Evolutionary conservation across 1,140 invertebrate species (phyloP).

Genomic region (Euwallacea fornicatus): DNA sequence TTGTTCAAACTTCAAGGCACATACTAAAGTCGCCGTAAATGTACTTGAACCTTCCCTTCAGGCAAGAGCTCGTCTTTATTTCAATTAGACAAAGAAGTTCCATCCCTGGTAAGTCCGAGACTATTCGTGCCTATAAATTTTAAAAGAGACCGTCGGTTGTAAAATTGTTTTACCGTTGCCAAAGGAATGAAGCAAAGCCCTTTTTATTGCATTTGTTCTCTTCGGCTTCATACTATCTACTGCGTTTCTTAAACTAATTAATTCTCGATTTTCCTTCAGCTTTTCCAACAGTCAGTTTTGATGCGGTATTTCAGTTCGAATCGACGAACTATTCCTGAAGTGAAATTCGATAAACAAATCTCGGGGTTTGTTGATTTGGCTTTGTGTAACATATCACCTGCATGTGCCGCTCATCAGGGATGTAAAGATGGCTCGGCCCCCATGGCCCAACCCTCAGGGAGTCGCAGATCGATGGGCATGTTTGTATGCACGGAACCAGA

Average conservation of each 20-base stretch:
- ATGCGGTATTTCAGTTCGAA: no score
- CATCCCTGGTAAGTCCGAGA: conserved; percentile 5
- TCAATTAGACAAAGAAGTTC: conserved; percentile 20
- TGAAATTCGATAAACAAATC: no score
- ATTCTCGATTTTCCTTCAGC: no score
- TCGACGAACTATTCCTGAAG: no score
- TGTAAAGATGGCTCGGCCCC: conserved; percentile 1
- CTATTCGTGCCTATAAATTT: conserved; percentile 17
- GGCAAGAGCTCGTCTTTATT: conserved; percentile 15
- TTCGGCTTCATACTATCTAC: background rate
- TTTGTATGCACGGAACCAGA: conserved; percentile 26
- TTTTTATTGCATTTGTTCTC: conserved; percentile 16
- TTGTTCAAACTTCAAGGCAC: no score
- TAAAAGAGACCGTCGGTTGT: conserved; percentile 7
- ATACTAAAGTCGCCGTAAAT: no score
- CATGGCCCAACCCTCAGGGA: background rate
- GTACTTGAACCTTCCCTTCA: no score
- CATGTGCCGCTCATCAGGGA: conserved; percentile 3
- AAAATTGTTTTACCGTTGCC: conserved; percentile 12
- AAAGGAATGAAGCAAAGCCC: background rate
- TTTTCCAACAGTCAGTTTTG: no score
- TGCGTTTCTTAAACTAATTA: no score
- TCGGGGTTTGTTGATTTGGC: background rate
- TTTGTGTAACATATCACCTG: conserved; percentile 1
- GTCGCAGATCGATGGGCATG: conserved; percentile 25